Evolutionary conservation across 2,797 vertebrate genomes (phyloP), one percentile per base, ranked within the genome.

Genomic region (Ctenopoma kingsleyae): DNA sequence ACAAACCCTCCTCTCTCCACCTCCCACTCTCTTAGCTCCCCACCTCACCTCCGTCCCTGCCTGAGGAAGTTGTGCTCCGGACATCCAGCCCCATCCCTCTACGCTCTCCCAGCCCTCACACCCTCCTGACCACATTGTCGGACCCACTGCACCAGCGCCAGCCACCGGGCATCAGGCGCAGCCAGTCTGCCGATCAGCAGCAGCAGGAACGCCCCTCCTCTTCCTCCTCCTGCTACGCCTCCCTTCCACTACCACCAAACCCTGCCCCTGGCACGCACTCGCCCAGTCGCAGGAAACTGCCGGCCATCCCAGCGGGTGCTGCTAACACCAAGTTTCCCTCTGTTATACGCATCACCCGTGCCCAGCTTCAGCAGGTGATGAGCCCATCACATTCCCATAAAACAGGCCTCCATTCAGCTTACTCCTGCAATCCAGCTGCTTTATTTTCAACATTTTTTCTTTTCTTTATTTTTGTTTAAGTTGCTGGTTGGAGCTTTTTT

Each of bases 311-410:
- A n/a, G 92, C 90, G 69, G 95, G 94, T 47, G 95, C 90, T 67
- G 92, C 93, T 92, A 95, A 94, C 88, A 83, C 87, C 94, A 96
- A 93, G 95, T 88, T 95, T 50, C 96, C 96, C 94, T 95, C 96
- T 85, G 93, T 97, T 93, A 98, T 97, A 91, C 95, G 95, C 92
- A 96, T 97, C 95, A 96, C 96, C 83, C 96, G 96, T 49, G 96
- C 96, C 76, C 96, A 97, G 87, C 94, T 94, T 23, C 94, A 96
- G 94, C 96, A 98, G 96, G 97, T 98, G 96, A 97, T 93, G 93
- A 92, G 61, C 71, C 84, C 60, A 7, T 76, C 80, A n/a, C 80
- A 5, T 8, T 30, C 77, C 67, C 27, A 8, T 56, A 27, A 50
- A 73, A 59, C 11, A 53, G 2, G 13, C 27, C 59, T 66, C 76